Conservation (phyloP, 2,113 vertebrate genomes). For the Eira barbara region DNA sequence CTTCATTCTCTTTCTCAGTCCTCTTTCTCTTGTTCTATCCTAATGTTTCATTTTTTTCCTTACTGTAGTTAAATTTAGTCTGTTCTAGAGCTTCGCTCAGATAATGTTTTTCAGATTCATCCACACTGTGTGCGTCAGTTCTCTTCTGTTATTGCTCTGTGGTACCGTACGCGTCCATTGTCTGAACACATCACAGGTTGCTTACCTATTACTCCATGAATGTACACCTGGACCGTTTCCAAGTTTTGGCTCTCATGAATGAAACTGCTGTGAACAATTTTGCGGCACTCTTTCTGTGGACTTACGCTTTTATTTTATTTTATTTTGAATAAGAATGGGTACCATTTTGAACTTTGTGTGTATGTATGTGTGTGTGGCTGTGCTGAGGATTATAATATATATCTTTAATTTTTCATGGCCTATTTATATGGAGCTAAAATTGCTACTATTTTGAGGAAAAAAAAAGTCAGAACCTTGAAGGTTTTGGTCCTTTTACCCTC, state of each 20-base stretch:
- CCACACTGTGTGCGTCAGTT: neutral
- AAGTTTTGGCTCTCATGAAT: neutral
- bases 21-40: neutral
- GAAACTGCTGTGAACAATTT: neutral
- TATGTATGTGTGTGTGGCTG: neutral
- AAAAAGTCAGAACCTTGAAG: neutral
- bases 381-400: neutral
- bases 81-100: neutral
- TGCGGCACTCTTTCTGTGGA: neutral
- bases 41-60: neutral
- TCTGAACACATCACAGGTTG: neutral
- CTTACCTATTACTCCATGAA: neutral
- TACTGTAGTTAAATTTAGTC: neutral
- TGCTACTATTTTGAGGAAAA: neutral
- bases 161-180: neutral
- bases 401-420: neutral
- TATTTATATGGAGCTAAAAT: neutral
- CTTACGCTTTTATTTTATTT: neutral
- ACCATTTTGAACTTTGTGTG: neutral
- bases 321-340: neutral
- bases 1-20: neutral
- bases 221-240: neutral
- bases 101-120: neutral
- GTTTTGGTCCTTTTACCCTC: neutral
- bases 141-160: neutral